A percentile compares a stretch with the other conserved stretches of the same genome.
Evolutionary conservation across 2,888 invertebrate genomes (phyloP).

Genomic region (Capitulum mitella): DNA sequence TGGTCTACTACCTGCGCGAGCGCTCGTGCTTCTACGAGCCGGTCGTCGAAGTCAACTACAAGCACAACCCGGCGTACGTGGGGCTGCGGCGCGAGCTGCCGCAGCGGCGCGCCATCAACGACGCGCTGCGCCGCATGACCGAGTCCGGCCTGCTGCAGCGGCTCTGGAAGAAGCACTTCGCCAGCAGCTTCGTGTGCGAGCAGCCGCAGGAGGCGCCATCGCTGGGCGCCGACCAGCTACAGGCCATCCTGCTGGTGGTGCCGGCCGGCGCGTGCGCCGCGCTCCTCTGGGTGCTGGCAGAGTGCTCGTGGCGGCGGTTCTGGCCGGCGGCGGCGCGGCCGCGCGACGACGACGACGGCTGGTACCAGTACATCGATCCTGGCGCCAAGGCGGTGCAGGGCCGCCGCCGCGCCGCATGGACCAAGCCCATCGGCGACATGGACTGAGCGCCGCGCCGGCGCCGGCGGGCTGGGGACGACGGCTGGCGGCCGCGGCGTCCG

Average conservation of each 20-base stretch:
- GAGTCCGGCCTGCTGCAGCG: slow-evolving; percentile 23
- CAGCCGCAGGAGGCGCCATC: neutral
- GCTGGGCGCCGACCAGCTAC: slow-evolving; percentile 19
- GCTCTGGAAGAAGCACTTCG: neutral
- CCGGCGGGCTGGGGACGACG: no score
- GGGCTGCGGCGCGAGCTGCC: neutral
- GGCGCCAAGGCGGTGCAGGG: neutral
- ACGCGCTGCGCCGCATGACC: neutral
- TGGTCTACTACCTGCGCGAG: neutral
- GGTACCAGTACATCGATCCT: neutral
- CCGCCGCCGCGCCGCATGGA: neutral
- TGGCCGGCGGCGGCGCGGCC: neutral
- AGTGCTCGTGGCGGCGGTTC: neutral
- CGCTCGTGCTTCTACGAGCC: neutral
- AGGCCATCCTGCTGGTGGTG: slow-evolving; percentile 20
- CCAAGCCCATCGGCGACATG: neutral
- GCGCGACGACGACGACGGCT: neutral
- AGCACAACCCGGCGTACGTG: slow-evolving; percentile 2
- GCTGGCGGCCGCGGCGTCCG: no score
- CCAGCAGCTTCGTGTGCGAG: neutral
- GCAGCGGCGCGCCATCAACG: neutral
- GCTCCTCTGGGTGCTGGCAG: neutral
- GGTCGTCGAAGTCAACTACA: neutral
- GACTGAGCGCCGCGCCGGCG: neutral
- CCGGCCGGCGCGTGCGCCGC: neutral